phyloP scores from a whole-genome alignment of 1,140 invertebrate genomes.

The Marisa cornuarietis region DNA sequence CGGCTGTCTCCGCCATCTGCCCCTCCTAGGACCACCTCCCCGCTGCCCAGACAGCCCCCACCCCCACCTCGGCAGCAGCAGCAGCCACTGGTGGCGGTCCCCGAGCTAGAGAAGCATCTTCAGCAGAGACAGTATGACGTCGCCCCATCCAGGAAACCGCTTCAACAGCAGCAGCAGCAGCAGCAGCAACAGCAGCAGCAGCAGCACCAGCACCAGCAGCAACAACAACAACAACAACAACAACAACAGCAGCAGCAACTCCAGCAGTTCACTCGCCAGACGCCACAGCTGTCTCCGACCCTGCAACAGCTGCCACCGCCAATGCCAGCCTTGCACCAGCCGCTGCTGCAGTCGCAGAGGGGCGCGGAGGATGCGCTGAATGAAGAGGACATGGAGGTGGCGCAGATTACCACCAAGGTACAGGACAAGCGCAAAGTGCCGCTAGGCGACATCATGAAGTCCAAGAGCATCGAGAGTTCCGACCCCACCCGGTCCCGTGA shows the following conservation, averaged over 20 bases:
- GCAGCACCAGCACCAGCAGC: neutral
- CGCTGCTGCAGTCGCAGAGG: constrained; percentile 5
- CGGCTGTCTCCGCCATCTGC: constrained; percentile 20
- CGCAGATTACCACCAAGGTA: constrained; percentile 46
- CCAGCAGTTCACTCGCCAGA: neutral
- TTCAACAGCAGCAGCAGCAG: neutral
- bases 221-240: too few relatives aligned
- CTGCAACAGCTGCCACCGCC: too few relatives aligned
- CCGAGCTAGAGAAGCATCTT: neutral
- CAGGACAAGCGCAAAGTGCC: constrained; percentile 26
- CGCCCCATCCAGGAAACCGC: neutral
- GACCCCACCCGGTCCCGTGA: constrained; percentile 8
- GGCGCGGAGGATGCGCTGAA: constrained; percentile 56
- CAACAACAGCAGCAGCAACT: constrained; percentile 4
- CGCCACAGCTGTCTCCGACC: too few relatives aligned
- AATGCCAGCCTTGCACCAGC: too few relatives aligned
- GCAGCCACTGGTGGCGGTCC: neutral
- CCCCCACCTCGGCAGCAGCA: constrained; percentile 11
- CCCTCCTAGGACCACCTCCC: constrained; percentile 23
- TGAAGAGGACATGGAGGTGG: constrained; percentile 58
- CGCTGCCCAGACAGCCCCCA: constrained; percentile 24
- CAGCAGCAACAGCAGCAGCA: neutral
- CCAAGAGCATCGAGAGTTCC: constrained; percentile 33
- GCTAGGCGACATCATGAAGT: constrained; percentile 30
- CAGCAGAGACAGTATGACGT: constrained; percentile 1